These are phyloP conservation scores for Caranx ignobilis DNA, from an alignment of 2,113 vertebrate genomes.

Conservation along the genomic window DNA sequence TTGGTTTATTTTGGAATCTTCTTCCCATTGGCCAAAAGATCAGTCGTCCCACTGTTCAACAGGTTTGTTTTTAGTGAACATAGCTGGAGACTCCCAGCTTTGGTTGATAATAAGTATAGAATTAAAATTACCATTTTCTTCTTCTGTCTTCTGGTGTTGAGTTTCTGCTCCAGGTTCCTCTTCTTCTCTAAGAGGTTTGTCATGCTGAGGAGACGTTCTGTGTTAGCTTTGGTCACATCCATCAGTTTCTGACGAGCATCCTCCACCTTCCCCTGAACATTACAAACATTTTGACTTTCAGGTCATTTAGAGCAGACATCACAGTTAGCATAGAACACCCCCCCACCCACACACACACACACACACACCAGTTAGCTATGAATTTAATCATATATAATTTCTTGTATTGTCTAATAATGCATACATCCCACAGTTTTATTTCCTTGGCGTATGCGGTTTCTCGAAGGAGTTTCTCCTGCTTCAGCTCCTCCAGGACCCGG, in stretches of 20 bases:
- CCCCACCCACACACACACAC: no score
- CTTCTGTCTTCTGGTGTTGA: conserved; percentile 78
- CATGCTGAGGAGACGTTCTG: conserved; percentile 81
- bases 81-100: not conserved
- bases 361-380: conserved; percentile 4
- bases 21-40: no score
- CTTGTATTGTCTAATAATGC: not conserved
- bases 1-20: no score
- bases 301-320: not conserved
- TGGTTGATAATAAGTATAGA: not conserved
- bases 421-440: conserved; percentile 88
- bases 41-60: no score
- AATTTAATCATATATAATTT: no score
- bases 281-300: not conserved
- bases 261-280: conserved; percentile 83
- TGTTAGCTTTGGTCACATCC: conserved; percentile 86
- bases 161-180: conserved; percentile 82
- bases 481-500: conserved; percentile 87
- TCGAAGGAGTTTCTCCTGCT: conserved; percentile 83
- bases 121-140: conserved; percentile 80
- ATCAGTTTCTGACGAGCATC: conserved; percentile 78
- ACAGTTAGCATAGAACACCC: not conserved
- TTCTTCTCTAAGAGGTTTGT: conserved; percentile 83
- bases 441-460: conserved; percentile 82
- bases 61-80: no score